These are phyloP conservation scores for Conops quadrifasciatus DNA, from an alignment of 2,888 invertebrate species.

Conservation along the genomic window DNA sequence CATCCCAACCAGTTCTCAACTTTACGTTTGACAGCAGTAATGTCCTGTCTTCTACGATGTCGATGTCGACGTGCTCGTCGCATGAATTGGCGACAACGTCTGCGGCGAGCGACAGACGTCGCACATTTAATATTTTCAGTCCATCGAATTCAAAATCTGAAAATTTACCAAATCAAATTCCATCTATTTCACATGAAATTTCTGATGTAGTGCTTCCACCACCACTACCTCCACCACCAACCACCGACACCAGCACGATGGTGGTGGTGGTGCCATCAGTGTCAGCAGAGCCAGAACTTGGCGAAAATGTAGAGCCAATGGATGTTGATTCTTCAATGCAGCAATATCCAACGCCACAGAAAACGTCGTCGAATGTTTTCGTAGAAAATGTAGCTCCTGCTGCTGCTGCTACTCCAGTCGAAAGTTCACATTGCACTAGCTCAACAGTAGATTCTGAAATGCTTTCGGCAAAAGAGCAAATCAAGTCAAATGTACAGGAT, in stretches of 20 bases:
- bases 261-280: not conserved
- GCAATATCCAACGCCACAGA: not conserved
- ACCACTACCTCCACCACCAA: too few relatives aligned
- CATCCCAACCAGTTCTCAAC: conserved; percentile 38
- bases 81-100: not conserved
- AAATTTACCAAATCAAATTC: conserved; percentile 12
- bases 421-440: not conserved
- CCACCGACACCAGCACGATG: too few relatives aligned
- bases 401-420: too few relatives aligned
- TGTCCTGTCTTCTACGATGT: conserved; percentile 4
- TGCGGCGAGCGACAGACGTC: conserved; percentile 26
- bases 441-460: conserved; percentile 38
- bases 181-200: conserved; percentile 1
- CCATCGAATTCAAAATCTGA: not conserved
- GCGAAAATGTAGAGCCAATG: conserved; percentile 52
- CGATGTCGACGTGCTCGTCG: not conserved
- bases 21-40: conserved; percentile 38
- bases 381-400: not conserved
- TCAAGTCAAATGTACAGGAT: conserved; percentile 52
- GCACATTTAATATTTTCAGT: conserved; percentile 30
- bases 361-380: not conserved
- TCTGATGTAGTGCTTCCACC: not conserved
- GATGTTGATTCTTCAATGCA: conserved; percentile 50
- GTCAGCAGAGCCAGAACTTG: not conserved
- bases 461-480: conserved; percentile 58